Percentiles rank a stretch among this genome's conserved stretches.
Evolutionary conservation across 2,113 vertebrate genomes (phyloP).

Genomic region (Macquaria ambigua): DNA sequence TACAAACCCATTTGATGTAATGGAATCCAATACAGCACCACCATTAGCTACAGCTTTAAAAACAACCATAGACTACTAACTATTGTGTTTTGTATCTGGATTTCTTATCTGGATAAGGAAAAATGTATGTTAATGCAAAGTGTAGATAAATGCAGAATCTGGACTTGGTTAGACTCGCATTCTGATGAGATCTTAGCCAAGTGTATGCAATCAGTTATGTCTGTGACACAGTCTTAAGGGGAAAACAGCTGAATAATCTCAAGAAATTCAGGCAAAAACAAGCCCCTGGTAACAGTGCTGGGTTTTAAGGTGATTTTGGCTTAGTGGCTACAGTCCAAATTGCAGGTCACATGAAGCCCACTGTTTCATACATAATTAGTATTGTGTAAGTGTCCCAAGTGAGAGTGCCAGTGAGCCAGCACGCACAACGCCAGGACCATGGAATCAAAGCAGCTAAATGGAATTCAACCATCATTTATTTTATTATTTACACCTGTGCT

Average conservation of each 20-base stretch:
- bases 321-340: background rate
- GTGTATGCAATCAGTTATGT: background rate
- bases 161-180: background rate
- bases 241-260: background rate
- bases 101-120: background rate
- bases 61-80: background rate
- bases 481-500: background rate
- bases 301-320: background rate
- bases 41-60: background rate
- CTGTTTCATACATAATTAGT: background rate
- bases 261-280: background rate
- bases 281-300: background rate
- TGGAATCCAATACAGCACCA: conserved; percentile 2
- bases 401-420: background rate
- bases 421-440: background rate
- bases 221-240: background rate
- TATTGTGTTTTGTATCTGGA: background rate
- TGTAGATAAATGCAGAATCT: background rate
- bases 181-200: background rate
- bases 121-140: background rate
- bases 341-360: background rate
- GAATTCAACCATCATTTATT: background rate
- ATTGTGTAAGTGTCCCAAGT: too few relatives aligned
- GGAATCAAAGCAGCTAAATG: background rate
- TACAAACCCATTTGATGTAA: conserved; percentile 8